phyloP scores from a whole-genome alignment of 1,140 invertebrate species.

The Heliconius himera region DNA sequence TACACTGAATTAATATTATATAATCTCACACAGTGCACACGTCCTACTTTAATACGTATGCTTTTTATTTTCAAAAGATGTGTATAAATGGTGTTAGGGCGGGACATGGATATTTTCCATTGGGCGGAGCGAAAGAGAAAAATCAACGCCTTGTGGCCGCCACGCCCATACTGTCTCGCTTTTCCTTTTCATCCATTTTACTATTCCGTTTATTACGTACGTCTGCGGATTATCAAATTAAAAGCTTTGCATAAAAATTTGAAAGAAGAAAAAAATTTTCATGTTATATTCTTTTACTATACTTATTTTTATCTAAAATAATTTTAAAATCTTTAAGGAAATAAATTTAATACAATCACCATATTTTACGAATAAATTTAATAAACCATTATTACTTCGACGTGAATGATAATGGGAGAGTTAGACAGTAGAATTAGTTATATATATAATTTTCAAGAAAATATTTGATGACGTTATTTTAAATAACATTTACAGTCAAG shows the following conservation, averaged over 20 bases:
- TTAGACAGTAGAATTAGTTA: too few relatives aligned
- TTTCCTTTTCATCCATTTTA: slow-evolving; percentile 56
- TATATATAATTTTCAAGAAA: too few relatives aligned
- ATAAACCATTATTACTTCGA: too few relatives aligned
- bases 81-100: slow-evolving; percentile 64
- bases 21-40: background rate
- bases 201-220: slow-evolving; percentile 54
- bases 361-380: too few relatives aligned
- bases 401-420: too few relatives aligned
- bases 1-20: background rate
- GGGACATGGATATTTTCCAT: slow-evolving; percentile 59
- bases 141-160: slow-evolving; percentile 67
- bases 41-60: slow-evolving; percentile 23
- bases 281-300: background rate
- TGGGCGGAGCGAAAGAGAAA: slow-evolving; percentile 74
- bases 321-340: background rate
- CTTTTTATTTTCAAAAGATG: slow-evolving; percentile 37
- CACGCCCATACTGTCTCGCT: slow-evolving; percentile 63
- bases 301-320: background rate
- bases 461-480: too few relatives aligned
- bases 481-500: too few relatives aligned
- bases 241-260: slow-evolving; percentile 36
- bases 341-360: background rate
- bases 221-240: slow-evolving; percentile 45
- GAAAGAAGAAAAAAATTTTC: background rate